phyloP scores from a whole-genome alignment of 2,888 invertebrate genomes.

The Drosophila subquinaria region DNA sequence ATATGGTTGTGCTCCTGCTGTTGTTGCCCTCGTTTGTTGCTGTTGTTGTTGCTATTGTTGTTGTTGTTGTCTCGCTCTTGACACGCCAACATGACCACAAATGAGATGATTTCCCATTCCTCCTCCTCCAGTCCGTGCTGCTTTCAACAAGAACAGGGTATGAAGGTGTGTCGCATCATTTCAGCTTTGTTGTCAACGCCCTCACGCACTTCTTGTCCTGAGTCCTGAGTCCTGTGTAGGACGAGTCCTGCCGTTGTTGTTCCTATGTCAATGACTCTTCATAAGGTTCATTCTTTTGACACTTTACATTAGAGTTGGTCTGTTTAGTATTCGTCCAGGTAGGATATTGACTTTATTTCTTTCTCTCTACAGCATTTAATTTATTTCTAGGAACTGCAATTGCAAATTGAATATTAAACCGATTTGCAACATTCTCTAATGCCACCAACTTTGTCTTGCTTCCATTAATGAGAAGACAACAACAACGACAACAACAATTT shows the following conservation, averaged over 20 bases:
- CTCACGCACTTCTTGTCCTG: conserved; percentile 53
- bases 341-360: neutral
- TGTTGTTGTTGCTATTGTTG: conserved; percentile 11
- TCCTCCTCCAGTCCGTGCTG: neutral
- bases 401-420: conserved; percentile 31
- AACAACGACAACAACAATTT: conserved; percentile 13
- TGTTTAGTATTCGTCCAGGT: conserved; percentile 16
- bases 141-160: conserved; percentile 13
- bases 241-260: conserved; percentile 9
- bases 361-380: neutral
- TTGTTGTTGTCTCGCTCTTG: conserved; percentile 51
- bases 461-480: conserved; percentile 32
- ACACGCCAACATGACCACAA: conserved; percentile 76
- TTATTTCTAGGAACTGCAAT: neutral
- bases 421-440: conserved; percentile 20
- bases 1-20: conserved; percentile 54
- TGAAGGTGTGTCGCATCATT: conserved; percentile 37
- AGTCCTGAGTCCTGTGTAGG: neutral
- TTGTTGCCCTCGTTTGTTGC: conserved; percentile 25
- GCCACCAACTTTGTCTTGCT: conserved; percentile 40
- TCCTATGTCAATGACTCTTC: conserved; percentile 66
- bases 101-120: conserved; percentile 71
- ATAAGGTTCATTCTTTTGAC: conserved; percentile 61
- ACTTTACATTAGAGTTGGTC: conserved; percentile 50
- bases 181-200: conserved; percentile 55